Conservation (phyloP, 1,140 invertebrate species). For the Penaeus chinensis region DNA sequence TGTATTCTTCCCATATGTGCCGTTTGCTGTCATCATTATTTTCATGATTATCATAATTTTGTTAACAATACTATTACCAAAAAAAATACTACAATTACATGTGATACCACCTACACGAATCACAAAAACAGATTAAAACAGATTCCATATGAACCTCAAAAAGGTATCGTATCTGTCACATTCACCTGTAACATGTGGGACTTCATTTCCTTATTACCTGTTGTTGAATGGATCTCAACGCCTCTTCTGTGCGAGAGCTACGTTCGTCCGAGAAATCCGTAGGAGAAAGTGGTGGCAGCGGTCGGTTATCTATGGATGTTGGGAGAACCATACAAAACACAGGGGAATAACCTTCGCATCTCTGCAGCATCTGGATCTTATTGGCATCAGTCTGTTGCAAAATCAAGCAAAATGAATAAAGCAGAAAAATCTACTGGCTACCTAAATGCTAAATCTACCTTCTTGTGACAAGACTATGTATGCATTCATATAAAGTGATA, state of each 20-base stretch:
- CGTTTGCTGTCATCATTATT: no score
- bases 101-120: no score
- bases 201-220: constrained; percentile 23
- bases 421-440: background rate
- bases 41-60: no score
- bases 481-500: background rate
- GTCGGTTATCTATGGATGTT: constrained; percentile 46
- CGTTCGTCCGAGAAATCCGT: constrained; percentile 40
- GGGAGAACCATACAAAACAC: constrained; percentile 50
- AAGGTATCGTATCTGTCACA: no score
- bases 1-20: no score
- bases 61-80: no score
- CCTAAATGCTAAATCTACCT: background rate
- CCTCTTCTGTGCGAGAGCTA: constrained; percentile 35
- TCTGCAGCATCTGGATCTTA: constrained; percentile 51
- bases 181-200: no score
- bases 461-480: background rate
- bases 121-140: no score
- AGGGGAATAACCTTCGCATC: constrained; percentile 49
- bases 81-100: no score
- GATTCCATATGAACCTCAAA: no score
- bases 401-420: background rate
- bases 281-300: constrained; percentile 40
- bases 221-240: constrained; percentile 40
- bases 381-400: constrained; percentile 39